These are phyloP conservation scores for Stegodyphus mimosarum DNA, from an alignment of 1,140 invertebrate genomes.

Conservation along the genomic window DNA sequence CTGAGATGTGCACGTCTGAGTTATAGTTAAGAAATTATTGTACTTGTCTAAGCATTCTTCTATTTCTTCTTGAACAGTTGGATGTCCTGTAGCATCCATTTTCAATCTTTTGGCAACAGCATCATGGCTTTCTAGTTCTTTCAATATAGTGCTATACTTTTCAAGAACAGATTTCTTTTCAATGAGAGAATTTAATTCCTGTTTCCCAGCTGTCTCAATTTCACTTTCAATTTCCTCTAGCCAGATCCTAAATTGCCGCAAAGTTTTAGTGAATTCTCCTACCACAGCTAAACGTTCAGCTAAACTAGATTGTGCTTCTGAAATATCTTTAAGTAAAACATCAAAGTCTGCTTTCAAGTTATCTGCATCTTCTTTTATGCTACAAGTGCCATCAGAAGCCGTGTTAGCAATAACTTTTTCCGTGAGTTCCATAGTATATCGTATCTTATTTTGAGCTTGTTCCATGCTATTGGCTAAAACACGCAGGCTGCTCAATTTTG, in stretches of 20 bases:
- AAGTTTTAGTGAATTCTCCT: conserved; percentile 83
- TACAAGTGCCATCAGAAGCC: conserved; percentile 83
- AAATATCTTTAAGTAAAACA: conserved; percentile 82
- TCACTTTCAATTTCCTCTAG: conserved; percentile 87
- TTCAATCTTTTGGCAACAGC: conserved; percentile 74
- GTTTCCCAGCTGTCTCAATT: conserved; percentile 72
- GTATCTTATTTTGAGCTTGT: conserved; percentile 88
- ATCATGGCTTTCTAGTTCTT: conserved; percentile 71
- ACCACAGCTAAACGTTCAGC: conserved; percentile 78
- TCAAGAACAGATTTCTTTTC: conserved; percentile 62
- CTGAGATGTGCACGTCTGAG: conserved; percentile 50
- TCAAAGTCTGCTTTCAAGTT: conserved; percentile 89
- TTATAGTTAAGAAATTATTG: conserved; percentile 66
- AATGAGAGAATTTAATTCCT: conserved; percentile 54
- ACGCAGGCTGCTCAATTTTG: conserved; percentile 85
- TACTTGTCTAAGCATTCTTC: conserved; percentile 70
- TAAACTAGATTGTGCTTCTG: conserved; percentile 80
- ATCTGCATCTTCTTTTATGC: conserved; percentile 90
- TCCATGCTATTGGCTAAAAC: conserved; percentile 85
- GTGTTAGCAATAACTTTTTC: conserved; percentile 93
- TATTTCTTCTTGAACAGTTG: conserved; percentile 80
- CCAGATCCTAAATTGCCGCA: conserved; percentile 71
- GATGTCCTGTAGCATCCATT: conserved; percentile 64
- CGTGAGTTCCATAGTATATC: conserved; percentile 88
- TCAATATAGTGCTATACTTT: conserved; percentile 58